These are phyloP conservation scores for Melieria omissa DNA, from an alignment of 2,888 invertebrate species.

Conservation along the genomic window DNA sequence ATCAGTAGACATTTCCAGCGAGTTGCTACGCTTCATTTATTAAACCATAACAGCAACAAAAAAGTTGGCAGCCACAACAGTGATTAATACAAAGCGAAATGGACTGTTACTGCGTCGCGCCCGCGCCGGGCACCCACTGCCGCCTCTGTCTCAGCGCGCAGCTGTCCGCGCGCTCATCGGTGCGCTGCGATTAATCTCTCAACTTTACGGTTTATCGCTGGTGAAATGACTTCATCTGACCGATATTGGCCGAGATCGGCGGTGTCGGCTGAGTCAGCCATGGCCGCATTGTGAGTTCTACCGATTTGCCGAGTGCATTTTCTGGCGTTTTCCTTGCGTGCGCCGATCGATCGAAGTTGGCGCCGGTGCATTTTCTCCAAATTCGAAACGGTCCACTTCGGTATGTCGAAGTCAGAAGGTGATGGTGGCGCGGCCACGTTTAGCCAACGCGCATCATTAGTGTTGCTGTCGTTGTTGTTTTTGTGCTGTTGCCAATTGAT, in stretches of 20 bases:
- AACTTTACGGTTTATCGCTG: slow-evolving; percentile 12
- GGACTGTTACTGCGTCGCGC: neutral
- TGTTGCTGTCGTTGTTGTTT: neutral
- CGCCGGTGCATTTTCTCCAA: too few relatives aligned
- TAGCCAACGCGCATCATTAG: neutral
- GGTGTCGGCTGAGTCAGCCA: neutral
- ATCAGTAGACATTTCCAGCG: slow-evolving; percentile 21
- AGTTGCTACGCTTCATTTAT: slow-evolving; percentile 24
- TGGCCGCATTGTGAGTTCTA: neutral
- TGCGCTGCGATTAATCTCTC: slow-evolving; percentile 23
- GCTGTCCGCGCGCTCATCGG: neutral
- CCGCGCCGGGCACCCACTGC: neutral
- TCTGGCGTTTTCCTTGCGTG: neutral
- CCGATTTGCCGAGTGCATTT: neutral
- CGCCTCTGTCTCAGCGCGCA: neutral
- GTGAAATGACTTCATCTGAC: slow-evolving; percentile 26
- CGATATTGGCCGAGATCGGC: neutral
- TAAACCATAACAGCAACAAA: neutral
- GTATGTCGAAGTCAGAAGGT: neutral
- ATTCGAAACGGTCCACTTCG: slow-evolving; percentile 12
- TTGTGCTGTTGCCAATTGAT: neutral
- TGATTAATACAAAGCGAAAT: neutral
- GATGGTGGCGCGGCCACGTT: neutral
- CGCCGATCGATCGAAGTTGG: neutral
- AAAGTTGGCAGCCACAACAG: neutral